Conservation (phyloP, 2,888 invertebrate genomes). For the Vanessa cardui region DNA sequence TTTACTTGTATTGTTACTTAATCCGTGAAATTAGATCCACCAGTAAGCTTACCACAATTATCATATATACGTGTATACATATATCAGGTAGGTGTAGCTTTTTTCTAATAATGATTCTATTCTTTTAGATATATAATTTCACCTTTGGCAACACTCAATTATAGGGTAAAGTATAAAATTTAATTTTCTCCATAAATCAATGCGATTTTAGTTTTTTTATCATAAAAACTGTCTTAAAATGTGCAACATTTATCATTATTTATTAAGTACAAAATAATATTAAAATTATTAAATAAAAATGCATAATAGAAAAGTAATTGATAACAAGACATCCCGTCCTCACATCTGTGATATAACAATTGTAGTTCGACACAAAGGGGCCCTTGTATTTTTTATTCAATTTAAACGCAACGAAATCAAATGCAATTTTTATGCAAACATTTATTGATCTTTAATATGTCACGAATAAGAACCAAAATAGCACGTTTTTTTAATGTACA, state of each 20-base stretch:
- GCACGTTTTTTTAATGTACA: conserved; percentile 10
- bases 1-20: too few relatives aligned
- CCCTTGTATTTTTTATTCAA: conserved; percentile 34
- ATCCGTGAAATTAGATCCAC: too few relatives aligned
- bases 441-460: conserved; percentile 22
- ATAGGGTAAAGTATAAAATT: too few relatives aligned
- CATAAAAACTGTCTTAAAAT: not conserved
- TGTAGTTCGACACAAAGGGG: conserved; percentile 24
- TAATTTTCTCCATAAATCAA: too few relatives aligned
- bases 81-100: too few relatives aligned
- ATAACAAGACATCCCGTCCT: conserved; percentile 29
- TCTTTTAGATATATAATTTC: not conserved
- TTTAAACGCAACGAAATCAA: conserved; percentile 26
- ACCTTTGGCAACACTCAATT: not conserved
- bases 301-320: conserved; percentile 18
- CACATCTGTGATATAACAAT: conserved; percentile 35
- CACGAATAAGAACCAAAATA: conserved; percentile 8
- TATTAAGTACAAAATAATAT: not conserved
- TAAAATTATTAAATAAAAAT: not conserved
- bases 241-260: not conserved
- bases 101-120: too few relatives aligned
- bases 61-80: too few relatives aligned
- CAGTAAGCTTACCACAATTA: too few relatives aligned
- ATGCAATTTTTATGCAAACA: conserved; percentile 7
- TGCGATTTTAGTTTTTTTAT: too few relatives aligned